phyloP scores from a whole-genome alignment of 2,113 vertebrate genomes.

The Eulemur rufifrons region DNA sequence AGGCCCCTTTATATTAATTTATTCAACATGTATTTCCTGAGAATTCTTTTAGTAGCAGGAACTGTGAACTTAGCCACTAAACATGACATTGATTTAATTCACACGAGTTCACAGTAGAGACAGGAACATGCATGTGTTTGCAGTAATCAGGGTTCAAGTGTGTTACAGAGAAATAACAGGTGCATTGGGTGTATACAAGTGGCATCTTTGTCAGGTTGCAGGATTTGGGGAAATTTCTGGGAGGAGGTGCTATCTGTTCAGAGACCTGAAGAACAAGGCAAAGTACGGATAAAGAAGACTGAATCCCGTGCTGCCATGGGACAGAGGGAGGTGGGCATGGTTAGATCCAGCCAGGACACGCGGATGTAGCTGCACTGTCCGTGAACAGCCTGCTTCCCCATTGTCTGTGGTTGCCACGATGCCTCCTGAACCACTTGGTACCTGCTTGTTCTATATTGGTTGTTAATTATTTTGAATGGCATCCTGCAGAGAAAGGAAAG shows the following conservation, averaged over 20 bases:
- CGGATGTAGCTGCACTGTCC: accelerated
- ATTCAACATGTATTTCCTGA: not conserved
- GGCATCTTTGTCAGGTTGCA: not conserved
- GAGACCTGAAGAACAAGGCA: not conserved
- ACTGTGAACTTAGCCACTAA: not conserved
- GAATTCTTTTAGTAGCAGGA: not conserved
- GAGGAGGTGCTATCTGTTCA: not conserved
- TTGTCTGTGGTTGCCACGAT: too few species aligned
- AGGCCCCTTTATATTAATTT: not conserved
- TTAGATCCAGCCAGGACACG: not conserved
- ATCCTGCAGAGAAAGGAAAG: not conserved
- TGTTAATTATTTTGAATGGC: not conserved
- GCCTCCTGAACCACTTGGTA: not conserved
- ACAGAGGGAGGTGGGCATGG: not conserved
- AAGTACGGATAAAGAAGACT: not conserved
- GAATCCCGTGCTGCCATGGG: not conserved
- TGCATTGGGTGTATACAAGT: not conserved
- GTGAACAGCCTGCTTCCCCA: not conserved
- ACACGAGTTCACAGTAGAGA: accelerated
- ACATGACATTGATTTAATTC: not conserved
- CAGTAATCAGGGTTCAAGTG: not conserved
- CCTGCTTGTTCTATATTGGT: not conserved
- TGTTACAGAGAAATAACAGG: not conserved
- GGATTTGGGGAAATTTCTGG: not conserved
- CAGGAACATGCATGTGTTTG: not conserved